Evolutionary conservation across 2,797 vertebrate species (phyloP).

Genomic region (Alca torda): DNA sequence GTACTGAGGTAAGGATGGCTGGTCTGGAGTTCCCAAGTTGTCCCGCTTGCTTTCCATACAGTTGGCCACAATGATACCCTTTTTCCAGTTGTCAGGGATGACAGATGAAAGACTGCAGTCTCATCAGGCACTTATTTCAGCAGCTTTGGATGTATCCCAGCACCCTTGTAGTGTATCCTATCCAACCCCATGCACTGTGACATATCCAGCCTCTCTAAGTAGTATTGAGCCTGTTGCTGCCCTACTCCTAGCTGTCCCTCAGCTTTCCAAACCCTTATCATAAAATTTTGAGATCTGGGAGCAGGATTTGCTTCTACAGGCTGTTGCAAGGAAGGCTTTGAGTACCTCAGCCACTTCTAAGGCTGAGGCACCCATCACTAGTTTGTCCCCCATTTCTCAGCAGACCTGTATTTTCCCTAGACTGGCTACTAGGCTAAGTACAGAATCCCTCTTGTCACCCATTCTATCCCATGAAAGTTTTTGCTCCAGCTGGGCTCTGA

Average conservation of each 20-base stretch:
- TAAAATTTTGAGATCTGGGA: background rate
- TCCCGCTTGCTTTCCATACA: background rate
- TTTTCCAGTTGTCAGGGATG: background rate
- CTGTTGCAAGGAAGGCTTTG: background rate
- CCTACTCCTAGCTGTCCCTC: background rate
- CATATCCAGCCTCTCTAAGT: background rate
- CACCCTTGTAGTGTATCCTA: background rate
- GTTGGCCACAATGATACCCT: background rate
- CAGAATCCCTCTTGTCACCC: background rate
- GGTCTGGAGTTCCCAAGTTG: background rate
- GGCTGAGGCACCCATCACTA: background rate
- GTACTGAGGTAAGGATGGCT: background rate
- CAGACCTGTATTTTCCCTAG: background rate
- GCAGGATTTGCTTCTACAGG: background rate
- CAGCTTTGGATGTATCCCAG: background rate
- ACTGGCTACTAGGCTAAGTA: background rate
- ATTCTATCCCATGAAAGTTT: background rate
- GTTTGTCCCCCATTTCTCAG: background rate
- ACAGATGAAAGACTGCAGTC: background rate
- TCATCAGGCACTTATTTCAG: background rate
- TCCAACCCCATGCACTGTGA: background rate
- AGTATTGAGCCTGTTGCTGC: background rate
- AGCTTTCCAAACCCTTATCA: background rate
- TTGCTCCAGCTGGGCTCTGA: background rate
- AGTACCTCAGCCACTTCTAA: background rate